These are phyloP conservation scores for Neolamprologus toae DNA, from an alignment of 2,113 vertebrate species.

Conservation along the genomic window DNA sequence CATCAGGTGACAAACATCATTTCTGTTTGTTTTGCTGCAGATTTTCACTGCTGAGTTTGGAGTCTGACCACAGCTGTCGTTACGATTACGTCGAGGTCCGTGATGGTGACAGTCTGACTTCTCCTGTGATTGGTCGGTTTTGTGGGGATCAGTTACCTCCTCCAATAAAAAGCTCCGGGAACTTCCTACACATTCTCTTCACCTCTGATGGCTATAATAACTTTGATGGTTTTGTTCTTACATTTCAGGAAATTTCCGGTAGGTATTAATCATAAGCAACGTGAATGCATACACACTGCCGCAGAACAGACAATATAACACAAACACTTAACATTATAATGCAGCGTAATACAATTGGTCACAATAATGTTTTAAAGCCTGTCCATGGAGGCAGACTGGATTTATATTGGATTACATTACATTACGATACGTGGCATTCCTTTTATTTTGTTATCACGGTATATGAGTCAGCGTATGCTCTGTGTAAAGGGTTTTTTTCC, in stretches of 20 bases:
- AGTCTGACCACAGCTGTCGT: slow-evolving; percentile 85
- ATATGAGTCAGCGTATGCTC: neutral
- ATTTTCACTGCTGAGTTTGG: slow-evolving; percentile 81
- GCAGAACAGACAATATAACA: neutral
- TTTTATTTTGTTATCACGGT: neutral
- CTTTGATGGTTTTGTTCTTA: slow-evolving; percentile 84
- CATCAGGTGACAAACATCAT: neutral
- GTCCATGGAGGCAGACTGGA: neutral
- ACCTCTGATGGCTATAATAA: slow-evolving; percentile 87
- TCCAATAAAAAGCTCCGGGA: slow-evolving; percentile 74
- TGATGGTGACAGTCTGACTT: slow-evolving; percentile 75
- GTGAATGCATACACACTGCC: neutral
- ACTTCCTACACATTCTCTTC: slow-evolving; percentile 79
- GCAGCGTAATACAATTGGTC: neutral
- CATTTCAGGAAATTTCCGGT: slow-evolving; percentile 87
- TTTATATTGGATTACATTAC: neutral
- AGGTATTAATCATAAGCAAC: neutral
- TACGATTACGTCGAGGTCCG: slow-evolving; percentile 87
- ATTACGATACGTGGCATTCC: neutral
- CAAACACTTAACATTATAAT: neutral
- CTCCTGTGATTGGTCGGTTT: slow-evolving; percentile 80
- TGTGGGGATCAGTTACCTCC: slow-evolving; percentile 82
- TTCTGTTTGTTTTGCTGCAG: slow-evolving; percentile 47
- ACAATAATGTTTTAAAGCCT: neutral
- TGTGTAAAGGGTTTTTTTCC: neutral